phyloP scores from a whole-genome alignment of 2,888 invertebrate genomes.

The Siphonodentalium dalli region DNA sequence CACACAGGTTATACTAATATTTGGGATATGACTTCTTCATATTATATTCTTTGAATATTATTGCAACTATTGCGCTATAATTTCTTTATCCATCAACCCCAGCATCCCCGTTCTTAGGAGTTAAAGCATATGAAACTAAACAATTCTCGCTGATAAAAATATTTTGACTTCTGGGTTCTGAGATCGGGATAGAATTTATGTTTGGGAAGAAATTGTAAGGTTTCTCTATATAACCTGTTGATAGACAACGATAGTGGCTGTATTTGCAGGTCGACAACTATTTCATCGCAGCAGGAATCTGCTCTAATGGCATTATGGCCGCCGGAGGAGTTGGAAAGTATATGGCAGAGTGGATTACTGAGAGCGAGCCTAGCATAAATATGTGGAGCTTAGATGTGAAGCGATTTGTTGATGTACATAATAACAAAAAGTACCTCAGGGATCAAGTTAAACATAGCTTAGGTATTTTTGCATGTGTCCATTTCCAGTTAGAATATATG shows the following conservation, averaged over 20 bases:
- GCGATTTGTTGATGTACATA: conserved; percentile 79
- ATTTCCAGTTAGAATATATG: not conserved
- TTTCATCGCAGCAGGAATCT: conserved; percentile 93
- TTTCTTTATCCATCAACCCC: too few species aligned
- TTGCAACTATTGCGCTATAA: too few species aligned
- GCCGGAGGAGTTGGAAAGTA: conserved; percentile 94
- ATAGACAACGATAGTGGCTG: not conserved
- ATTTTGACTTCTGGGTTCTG: not conserved
- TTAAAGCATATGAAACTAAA: too few species aligned
- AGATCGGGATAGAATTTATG: too few species aligned
- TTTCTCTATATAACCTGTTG: not conserved
- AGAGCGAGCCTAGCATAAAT: conserved; percentile 81
- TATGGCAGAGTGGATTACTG: conserved; percentile 85
- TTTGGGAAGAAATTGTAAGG: too few species aligned
- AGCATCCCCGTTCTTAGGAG: too few species aligned
- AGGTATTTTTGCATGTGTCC: too few species aligned
- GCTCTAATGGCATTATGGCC: conserved; percentile 92
- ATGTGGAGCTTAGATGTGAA: conserved; percentile 89
- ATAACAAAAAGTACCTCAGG: conserved; percentile 89
- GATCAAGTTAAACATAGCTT: conserved; percentile 93
- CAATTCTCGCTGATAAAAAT: too few species aligned
- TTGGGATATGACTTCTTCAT: too few species aligned
- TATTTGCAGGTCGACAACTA: conserved; percentile 79
- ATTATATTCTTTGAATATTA: too few species aligned
- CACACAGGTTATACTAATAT: too few species aligned